Evolutionary conservation across 2,888 invertebrate genomes (phyloP).

Genomic region (Frankliniella fusca): DNA sequence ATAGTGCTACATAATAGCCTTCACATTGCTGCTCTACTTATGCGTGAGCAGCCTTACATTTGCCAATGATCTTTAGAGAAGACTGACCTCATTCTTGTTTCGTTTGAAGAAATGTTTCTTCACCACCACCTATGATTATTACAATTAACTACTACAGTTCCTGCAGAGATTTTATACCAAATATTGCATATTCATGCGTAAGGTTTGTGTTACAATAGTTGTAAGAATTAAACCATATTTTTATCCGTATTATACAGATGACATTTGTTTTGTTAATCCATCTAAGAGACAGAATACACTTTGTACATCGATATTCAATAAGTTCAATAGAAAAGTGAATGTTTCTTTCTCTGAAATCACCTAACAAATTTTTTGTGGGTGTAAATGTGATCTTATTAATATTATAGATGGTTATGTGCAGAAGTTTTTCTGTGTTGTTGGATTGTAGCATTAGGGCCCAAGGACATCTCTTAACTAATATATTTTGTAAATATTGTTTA

Average conservation of each 20-base stretch:
- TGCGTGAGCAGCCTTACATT: conserved; percentile 12
- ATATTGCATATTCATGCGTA: conserved; percentile 17
- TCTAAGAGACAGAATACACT: conserved; percentile 20
- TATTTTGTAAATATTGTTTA: conserved; percentile 25
- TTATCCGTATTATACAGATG: conserved; percentile 22
- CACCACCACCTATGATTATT: conserved; percentile 8
- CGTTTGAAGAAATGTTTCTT: conserved; percentile 14
- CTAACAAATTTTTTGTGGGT: conserved; percentile 10
- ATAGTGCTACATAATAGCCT: background rate
- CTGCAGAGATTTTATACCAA: conserved; percentile 26
- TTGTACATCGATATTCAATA: conserved; percentile 18
- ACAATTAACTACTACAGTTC: conserved; percentile 22
- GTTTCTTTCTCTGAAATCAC: background rate
- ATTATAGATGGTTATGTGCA: conserved; percentile 15
- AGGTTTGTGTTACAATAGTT: conserved; percentile 25
- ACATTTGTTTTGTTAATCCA: conserved; percentile 25
- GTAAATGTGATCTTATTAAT: conserved; percentile 24
- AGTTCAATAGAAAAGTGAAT: background rate
- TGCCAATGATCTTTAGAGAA: conserved; percentile 25
- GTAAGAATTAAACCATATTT: conserved; percentile 23
- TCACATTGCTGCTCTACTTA: background rate
- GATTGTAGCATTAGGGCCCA: conserved; percentile 22
- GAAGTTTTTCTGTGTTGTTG: conserved; percentile 19
- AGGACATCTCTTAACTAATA: conserved; percentile 25
- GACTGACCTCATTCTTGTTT: conserved; percentile 25